Evolutionary conservation across 2,797 vertebrate species (phyloP).

Genomic region (Borostomias antarcticus): DNA sequence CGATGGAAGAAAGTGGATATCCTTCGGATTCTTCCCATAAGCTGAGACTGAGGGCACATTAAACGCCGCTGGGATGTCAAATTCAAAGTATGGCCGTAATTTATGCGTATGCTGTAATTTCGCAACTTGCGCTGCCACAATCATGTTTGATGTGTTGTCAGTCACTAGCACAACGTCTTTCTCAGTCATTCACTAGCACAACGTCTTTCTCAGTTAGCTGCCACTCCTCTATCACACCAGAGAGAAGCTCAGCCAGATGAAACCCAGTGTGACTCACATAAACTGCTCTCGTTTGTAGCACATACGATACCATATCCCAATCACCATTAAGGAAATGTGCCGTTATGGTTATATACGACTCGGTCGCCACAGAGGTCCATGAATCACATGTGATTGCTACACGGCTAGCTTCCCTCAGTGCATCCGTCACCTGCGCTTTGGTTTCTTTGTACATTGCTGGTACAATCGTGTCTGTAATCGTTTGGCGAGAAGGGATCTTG

Average conservation of each 20-base stretch:
- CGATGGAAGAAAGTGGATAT: conserved; percentile 20
- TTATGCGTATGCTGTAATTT: background rate
- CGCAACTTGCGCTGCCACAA: conserved; percentile 15
- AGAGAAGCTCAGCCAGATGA: background rate
- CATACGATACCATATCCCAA: background rate
- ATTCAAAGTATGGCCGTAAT: conserved; percentile 15
- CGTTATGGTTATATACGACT: conserved; percentile 2
- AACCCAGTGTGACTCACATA: conserved; percentile 23
- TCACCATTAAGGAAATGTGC: conserved; percentile 4
- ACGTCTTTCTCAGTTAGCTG: background rate
- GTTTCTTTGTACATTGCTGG: too few species aligned
- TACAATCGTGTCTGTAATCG: too few species aligned
- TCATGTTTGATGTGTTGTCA: conserved; percentile 23
- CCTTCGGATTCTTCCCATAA: background rate
- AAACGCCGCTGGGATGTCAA: background rate
- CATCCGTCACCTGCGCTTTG: background rate
- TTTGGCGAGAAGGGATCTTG: too few species aligned
- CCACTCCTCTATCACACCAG: conserved; percentile 1
- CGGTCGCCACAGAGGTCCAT: conserved; percentile 13
- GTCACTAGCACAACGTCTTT: background rate
- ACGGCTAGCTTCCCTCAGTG: background rate
- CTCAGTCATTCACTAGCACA: background rate
- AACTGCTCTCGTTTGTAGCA: conserved; percentile 16
- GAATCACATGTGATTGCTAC: conserved; percentile 8
- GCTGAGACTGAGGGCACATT: background rate